Evolutionary conservation across 1,140 invertebrate species (phyloP), one percentile per base, ranked within the genome.

Genomic region (Eumaeus atala): DNA sequence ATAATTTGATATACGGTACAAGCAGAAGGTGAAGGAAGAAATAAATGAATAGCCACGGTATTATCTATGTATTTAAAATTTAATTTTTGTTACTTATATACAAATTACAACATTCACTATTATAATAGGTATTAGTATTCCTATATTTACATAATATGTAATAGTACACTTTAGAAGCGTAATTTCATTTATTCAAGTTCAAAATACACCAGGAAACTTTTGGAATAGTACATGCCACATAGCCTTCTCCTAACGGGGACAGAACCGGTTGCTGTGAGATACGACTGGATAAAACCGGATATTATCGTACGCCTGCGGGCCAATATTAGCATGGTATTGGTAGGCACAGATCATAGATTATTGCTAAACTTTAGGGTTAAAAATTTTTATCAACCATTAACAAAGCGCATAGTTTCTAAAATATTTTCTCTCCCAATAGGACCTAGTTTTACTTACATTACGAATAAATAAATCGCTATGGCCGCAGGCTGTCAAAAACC

Each of bases 41-140:
- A 74, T 69, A 70, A 79, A 75, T 74, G 53, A 72, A 64, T 70
- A 76, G 69, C 54, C 78, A 77, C 76, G 70, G 67, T 71, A 50
- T 78, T 84, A 86, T 86, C 80, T 86, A 84, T 86, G 80, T 86
- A 86, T 86, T 84, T 86, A 86, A 86, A 86, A 86, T 86, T 86
- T 86, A 86, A 86, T 86, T 82, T 82, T 81, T 73, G 68, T 85
- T 86, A 86, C 83, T 84, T 86, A 86, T 86, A 86, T 86, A 86
- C 83, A 86, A 83, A 86, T 84, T 84, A 86, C 83, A 86, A 86
- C 83, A 86, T 86, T 86, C 69, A 86, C 83, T 86, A 86, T 84
- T 81, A 83, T 81, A 77, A 79, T 84, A 84, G 76, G 72, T 81
- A 82, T 81, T 81, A 85, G 79, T 85, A 77, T 66, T 80, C 73